Evolutionary conservation across 1,140 invertebrate genomes (phyloP).

Genomic region (Drosophila pseudoananassae): DNA sequence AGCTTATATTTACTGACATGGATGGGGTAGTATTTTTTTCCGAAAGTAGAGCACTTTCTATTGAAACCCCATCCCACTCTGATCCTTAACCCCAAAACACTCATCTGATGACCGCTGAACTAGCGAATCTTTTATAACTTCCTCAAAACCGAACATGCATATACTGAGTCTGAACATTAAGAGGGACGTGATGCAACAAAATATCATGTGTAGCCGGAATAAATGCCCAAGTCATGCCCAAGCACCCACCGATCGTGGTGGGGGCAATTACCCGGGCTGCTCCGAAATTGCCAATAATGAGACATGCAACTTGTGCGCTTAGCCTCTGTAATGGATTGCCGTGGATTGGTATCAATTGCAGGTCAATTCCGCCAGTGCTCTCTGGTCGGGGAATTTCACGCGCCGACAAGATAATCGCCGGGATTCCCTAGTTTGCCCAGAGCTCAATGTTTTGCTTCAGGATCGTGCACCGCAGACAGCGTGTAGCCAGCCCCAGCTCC

Average conservation of each 20-base stretch:
- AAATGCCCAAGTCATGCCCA: slow-evolving; percentile 63
- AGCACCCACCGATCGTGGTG: slow-evolving; percentile 31
- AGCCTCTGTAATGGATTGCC: slow-evolving; percentile 83
- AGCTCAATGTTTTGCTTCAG: slow-evolving; percentile 26
- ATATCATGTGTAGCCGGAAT: slow-evolving; percentile 53
- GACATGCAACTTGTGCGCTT: slow-evolving; percentile 83
- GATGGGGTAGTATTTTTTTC: neutral
- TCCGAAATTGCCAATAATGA: slow-evolving; percentile 83
- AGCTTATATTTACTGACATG: neutral
- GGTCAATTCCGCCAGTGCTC: slow-evolving; percentile 73
- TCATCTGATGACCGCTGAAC: slow-evolving; percentile 43
- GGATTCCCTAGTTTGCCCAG: slow-evolving; percentile 80
- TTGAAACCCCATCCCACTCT: neutral
- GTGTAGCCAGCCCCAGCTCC: slow-evolving; percentile 53
- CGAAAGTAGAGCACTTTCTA: neutral
- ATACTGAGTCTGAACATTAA: slow-evolving; percentile 33
- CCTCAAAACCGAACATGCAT: slow-evolving; percentile 28
- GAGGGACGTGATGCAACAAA: slow-evolving; percentile 49
- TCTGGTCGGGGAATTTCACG: slow-evolving; percentile 65
- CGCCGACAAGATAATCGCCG: slow-evolving; percentile 81
- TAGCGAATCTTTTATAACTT: slow-evolving; percentile 47
- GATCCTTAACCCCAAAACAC: slow-evolving; percentile 23
- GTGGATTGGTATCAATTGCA: slow-evolving; percentile 83
- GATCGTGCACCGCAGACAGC: slow-evolving; percentile 77
- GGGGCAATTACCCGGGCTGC: slow-evolving; percentile 68